Evolutionary conservation across 2,113 vertebrate genomes (phyloP).

Genomic region (Pseudopipra pipra): DNA sequence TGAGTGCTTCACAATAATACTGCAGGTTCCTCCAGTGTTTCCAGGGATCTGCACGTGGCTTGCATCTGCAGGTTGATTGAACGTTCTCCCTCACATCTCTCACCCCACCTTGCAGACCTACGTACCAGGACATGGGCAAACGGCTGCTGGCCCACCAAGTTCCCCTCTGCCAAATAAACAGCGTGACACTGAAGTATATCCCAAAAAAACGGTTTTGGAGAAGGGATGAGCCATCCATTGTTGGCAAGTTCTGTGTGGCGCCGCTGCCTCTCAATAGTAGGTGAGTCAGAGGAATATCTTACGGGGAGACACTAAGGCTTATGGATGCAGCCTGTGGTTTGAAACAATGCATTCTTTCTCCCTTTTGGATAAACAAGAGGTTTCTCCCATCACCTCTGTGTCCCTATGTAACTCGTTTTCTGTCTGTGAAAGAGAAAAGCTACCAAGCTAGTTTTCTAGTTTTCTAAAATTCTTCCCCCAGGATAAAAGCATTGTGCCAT

Average conservation of each 20-base stretch:
- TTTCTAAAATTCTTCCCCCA: neutral
- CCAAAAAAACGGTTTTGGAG: conserved; percentile 40
- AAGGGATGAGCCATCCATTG: conserved; percentile 31
- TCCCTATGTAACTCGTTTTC: neutral
- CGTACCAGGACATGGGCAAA: conserved; percentile 47
- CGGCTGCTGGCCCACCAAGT: conserved; percentile 55
- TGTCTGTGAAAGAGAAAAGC: neutral
- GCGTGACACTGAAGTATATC: conserved; percentile 54
- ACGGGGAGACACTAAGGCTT: neutral
- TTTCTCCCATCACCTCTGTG: neutral
- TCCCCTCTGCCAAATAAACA: conserved; percentile 63
- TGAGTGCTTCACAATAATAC: neutral
- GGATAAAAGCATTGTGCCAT: neutral
- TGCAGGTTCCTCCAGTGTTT: neutral
- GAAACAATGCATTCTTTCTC: neutral
- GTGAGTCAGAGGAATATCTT: conserved; percentile 31
- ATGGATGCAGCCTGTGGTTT: neutral
- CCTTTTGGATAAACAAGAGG: neutral
- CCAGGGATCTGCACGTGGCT: neutral
- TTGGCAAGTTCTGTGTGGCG: conserved; percentile 66
- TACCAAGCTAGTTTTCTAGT: neutral
- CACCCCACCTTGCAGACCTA: conserved; percentile 58
- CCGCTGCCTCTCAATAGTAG: conserved; percentile 63
- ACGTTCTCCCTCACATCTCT: neutral
- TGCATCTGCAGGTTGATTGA: neutral